Conservation (phyloP, 2,113 vertebrate genomes). For the Lasiurus borealis region DNA sequence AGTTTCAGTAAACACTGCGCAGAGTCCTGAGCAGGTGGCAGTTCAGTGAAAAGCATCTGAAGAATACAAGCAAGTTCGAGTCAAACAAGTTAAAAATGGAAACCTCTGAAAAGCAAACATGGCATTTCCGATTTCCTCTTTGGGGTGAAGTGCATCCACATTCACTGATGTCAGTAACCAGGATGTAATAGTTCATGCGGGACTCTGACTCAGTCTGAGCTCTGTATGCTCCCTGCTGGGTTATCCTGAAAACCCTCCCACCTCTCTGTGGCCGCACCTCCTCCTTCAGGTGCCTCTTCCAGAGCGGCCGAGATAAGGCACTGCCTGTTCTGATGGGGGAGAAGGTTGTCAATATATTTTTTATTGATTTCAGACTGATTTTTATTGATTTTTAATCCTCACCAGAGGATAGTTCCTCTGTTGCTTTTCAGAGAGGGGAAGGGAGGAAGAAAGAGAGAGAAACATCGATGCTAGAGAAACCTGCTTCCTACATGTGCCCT, state of each 20-base stretch:
- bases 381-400: neutral
- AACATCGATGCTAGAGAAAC: no score
- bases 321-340: neutral
- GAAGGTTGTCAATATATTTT: neutral
- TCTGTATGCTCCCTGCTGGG: neutral
- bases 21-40: neutral
- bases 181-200: neutral
- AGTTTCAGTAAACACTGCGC: constrained; percentile 51
- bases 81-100: constrained; percentile 23
- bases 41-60: constrained; percentile 32
- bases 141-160: neutral
- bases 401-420: no score
- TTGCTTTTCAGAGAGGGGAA: no score
- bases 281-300: neutral
- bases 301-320: neutral
- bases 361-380: no score
- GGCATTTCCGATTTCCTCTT: neutral
- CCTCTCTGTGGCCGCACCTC: neutral
- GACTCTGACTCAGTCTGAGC: neutral
- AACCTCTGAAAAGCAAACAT: constrained; percentile 44
- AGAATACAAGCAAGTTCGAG: constrained; percentile 6
- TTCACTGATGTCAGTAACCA: constrained; percentile 18
- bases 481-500: no score
- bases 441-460: no score
- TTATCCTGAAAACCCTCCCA: neutral